Conservation (phyloP, 2,797 vertebrate genomes). For the Gephyroberyx darwinii region DNA sequence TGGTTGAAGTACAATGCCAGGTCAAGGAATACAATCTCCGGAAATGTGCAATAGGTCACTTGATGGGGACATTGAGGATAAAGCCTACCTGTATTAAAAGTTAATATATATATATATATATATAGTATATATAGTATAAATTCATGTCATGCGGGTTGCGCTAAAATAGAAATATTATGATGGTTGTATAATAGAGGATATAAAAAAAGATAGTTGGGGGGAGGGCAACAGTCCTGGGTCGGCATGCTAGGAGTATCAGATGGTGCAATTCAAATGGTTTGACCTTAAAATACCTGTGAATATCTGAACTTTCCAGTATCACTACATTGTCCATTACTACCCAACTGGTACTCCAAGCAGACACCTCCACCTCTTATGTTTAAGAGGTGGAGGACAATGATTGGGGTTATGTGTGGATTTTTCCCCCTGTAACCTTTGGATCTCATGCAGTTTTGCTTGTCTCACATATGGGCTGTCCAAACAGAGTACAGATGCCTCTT, state of each 20-base stretch:
- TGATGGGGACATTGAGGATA: background rate
- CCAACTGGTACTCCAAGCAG: background rate
- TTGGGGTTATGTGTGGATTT: background rate
- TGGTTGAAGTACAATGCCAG: background rate
- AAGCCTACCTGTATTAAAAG: background rate
- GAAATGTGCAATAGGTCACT: conserved; percentile 26
- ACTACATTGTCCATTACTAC: background rate
- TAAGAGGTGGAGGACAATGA: background rate
- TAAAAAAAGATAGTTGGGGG: background rate
- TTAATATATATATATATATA: background rate
- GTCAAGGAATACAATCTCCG: conserved; percentile 17
- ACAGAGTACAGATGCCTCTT: background rate
- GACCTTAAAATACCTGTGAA: background rate
- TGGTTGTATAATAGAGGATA: background rate
- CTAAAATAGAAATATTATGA: background rate
- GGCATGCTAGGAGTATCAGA: conserved; percentile 6
- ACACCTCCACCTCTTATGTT: too few relatives aligned
- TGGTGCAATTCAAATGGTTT: background rate
- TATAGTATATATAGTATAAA: too few relatives aligned
- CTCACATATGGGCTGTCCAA: background rate
- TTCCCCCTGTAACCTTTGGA: background rate
- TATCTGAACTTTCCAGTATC: background rate
- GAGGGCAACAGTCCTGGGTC: background rate
- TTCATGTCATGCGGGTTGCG: background rate
- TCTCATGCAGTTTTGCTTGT: background rate